Evolutionary conservation across 1,140 invertebrate genomes (phyloP).

Genomic region (Matsumurasca onukii): DNA sequence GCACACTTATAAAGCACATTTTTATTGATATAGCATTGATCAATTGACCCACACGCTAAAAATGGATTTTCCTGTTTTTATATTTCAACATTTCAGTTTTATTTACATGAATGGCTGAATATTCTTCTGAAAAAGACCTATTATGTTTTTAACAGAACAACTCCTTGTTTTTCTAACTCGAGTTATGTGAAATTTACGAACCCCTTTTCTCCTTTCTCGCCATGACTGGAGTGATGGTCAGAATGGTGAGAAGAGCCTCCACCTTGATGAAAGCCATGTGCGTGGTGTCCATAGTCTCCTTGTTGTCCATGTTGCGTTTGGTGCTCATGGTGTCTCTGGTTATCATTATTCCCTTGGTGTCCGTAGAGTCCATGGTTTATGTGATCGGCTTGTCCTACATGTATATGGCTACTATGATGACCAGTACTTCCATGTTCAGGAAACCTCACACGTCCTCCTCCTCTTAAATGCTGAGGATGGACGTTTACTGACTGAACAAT

Average conservation of each 20-base stretch:
- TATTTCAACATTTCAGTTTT: not conserved
- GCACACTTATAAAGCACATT: not conserved
- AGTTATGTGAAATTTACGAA: not conserved
- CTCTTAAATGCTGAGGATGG: too few species aligned
- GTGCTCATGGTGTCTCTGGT: too few species aligned
- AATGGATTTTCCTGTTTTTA: not conserved
- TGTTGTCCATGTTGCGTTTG: too few species aligned
- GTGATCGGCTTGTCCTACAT: too few species aligned
- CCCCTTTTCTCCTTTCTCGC: conserved; percentile 58
- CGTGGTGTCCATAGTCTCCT: not conserved
- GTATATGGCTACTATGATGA: too few species aligned
- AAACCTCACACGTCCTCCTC: too few species aligned
- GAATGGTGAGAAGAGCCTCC: conserved; percentile 58
- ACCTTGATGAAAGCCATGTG: conserved; percentile 47
- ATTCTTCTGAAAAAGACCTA: not conserved
- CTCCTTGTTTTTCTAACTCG: too few species aligned
- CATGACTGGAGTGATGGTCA: conserved; percentile 56
- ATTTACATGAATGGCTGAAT: not conserved
- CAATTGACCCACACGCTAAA: not conserved
- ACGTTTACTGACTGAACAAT: too few species aligned
- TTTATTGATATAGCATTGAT: not conserved
- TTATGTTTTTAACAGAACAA: not conserved
- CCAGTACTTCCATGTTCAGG: too few species aligned
- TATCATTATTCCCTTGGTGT: too few species aligned
- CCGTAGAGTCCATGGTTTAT: too few species aligned